Conservation (phyloP, 2,797 vertebrate genomes). For the Catamblyrhynchus diadema region DNA sequence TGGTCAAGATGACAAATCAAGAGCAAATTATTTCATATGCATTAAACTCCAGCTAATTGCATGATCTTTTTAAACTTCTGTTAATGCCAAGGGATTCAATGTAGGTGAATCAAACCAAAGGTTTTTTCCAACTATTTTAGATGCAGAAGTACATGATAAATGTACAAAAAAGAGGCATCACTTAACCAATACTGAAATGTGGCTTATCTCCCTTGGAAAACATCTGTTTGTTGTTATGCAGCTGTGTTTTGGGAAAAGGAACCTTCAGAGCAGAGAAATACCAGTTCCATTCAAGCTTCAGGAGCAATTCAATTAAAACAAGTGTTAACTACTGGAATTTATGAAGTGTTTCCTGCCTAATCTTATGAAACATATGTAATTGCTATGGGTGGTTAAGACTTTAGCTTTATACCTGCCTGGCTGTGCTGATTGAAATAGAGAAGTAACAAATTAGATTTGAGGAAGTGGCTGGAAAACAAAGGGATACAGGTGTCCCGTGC, state of each 20-base stretch:
- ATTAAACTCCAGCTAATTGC: background rate
- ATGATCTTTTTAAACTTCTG: background rate
- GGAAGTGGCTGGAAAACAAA: slow-evolving; percentile 2
- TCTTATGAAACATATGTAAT: slow-evolving; percentile 5
- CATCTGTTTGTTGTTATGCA: slow-evolving; percentile 43
- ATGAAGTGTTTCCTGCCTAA: slow-evolving; percentile 27
- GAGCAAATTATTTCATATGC: background rate
- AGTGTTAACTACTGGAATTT: slow-evolving; percentile 59
- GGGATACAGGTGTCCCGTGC: background rate
- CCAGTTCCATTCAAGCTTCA: background rate
- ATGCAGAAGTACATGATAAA: background rate
- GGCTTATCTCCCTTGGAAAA: background rate
- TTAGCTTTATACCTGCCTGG: background rate
- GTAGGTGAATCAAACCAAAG: background rate
- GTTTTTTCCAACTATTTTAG: background rate
- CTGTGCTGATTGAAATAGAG: background rate
- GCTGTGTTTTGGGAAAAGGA: background rate
- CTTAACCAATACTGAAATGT: background rate
- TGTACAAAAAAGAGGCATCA: background rate
- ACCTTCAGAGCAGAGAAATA: background rate
- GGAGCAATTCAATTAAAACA: slow-evolving; percentile 38
- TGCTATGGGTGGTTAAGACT: background rate
- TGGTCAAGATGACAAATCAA: background rate
- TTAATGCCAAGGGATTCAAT: background rate
- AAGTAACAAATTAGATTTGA: background rate